Percentiles rank a stretch among this genome's conserved stretches.
These are phyloP conservation scores for Metopolophium dirhodum DNA, from an alignment of 1,140 invertebrate species.

Conservation along the genomic window DNA sequence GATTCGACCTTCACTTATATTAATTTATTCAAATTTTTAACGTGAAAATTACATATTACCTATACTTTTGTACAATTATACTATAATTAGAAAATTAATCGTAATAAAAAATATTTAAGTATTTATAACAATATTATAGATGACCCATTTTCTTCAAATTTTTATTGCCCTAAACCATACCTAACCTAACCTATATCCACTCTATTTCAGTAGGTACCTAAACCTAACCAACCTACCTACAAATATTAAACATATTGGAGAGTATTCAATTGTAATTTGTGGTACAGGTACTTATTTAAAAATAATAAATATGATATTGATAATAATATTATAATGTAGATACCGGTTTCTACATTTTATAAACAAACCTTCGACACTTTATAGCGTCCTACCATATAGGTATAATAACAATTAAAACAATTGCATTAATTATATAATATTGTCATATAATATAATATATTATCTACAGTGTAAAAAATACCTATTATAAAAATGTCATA, in stretches of 20 bases:
- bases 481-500: slow-evolving; percentile 14
- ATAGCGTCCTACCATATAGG: not conserved
- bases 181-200: no score
- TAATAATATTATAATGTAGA: not conserved
- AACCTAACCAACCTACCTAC: no score
- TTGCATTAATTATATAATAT: slow-evolving; percentile 9
- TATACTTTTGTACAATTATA: not conserved
- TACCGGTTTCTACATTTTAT: not conserved
- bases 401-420: slow-evolving; percentile 20
- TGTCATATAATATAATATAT: not conserved
- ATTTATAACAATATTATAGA: not conserved
- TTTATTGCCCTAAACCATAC: not conserved
- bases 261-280: not conserved
- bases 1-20: not conserved
- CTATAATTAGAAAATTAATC: not conserved
- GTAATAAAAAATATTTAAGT: not conserved
- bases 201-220: not conserved
- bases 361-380: not conserved
- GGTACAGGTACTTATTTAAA: not conserved
- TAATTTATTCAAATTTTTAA: slow-evolving; percentile 9
- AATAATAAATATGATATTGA: not conserved
- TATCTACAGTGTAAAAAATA: not conserved
- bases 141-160: not conserved
- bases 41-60: not conserved
- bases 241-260: not conserved